Evolutionary conservation across 2,113 vertebrate species (phyloP), one percentile per base, ranked within the genome.

Genomic region (Antechinus stuartii): DNA sequence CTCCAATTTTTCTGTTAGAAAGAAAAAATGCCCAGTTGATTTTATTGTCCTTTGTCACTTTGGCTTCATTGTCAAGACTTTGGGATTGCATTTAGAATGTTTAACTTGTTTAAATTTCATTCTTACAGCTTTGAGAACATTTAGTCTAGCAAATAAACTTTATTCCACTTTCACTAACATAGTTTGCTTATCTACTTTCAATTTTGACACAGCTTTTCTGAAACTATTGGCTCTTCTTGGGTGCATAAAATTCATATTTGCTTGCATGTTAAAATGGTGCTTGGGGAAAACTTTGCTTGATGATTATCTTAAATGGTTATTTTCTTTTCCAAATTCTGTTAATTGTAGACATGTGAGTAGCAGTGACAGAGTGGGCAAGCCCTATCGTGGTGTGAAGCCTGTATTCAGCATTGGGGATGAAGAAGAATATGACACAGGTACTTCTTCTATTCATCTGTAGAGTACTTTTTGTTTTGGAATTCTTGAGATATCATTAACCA

Each of bases 391-490:
- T 0, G 99, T 99, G 30, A 99, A 99, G 96, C 99, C 99, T 0
- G 99, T 99, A 47, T 99, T 99, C 98, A 99, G 99, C 98, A 99
- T 99, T 0, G 99, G 99, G 12, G 99, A 99, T 96, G 99, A 99
- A 98, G 99, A 99, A 92, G 99, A 99, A 92, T 99, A 99, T 0
- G 99, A 99, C 96, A 99, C 99, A 97, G 99, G 99, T 99, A 97
- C 90, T 90, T 97, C 2, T 3, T 42, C 42, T 42, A 84, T 14
- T 96, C 93, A n/a, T 1, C 30, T 93, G 0, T 0, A 96, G 90
- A 35, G 12, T 42, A 10, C 47, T 90, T 24, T 42, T 54, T 46
- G 47, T 90, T 6, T 2, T 25, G 42, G 91, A 91, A 92, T n/a
- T 49, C 68, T 84, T 16, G 0, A 89, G n/a, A 35, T 26, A 24